Base-by-base conservation (phyloP, 2,888 invertebrate genomes). In the Phortica okadai region DNA sequence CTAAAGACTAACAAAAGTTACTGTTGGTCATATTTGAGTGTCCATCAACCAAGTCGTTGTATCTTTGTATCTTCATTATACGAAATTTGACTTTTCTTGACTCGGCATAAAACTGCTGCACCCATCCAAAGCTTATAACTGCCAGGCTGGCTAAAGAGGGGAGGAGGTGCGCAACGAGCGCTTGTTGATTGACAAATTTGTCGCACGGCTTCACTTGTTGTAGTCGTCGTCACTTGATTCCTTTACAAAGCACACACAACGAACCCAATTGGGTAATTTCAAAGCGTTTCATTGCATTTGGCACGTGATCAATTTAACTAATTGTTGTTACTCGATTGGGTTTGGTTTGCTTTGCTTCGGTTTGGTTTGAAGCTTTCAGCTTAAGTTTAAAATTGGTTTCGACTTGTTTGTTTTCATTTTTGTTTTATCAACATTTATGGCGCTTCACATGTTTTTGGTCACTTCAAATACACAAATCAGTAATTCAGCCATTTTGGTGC, bases 261-360 rank as follows among this genome's bases (percentile, higher is more conserved):
- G 14, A 16, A 10, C 56, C 5, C 56, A 7, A 25, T 66, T 66
- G 45, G 45, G 21, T 41, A 69, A 69, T 69, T 45, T 69, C 41
- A 10, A 45, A 69, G 50, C 69, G 21, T 69, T 69, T 69, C 44
- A 54, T 74, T 74, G 64, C 64, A 64, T 74, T 74, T 74, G 74
- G 74, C 74, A 64, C 74, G 74, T 74, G 74, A 64, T 64, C 64
- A 74, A 74, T 74, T 74, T 74, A 50, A 74, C 64, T 64, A 74
- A 74, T 74, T 74, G 64, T 64, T 74, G 21, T 11, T 33, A 44
- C 58, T 59, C 58, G 44, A 25, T 62, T 62, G 5, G 10, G 25
- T 21, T 62, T 4, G 62, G 7, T 56, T 56, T 11, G 14, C 56
- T 66, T 16, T 16, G 62, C 21, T 66, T 33, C 33, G 33, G 66